phyloP scores from a whole-genome alignment of 2,888 invertebrate genomes.

The Empis livida region DNA sequence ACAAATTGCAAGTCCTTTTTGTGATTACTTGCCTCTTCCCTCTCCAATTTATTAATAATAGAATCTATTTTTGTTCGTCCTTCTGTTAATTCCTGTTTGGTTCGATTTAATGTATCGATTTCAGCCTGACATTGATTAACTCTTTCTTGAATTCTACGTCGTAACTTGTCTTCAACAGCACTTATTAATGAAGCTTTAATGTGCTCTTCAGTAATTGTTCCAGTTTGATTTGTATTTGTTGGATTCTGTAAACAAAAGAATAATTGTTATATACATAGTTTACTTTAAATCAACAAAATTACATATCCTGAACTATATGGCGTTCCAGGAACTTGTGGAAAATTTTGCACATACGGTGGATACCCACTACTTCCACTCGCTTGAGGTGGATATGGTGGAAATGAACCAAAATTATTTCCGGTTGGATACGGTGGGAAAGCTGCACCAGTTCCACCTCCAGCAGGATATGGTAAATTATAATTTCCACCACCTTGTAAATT shows the following conservation, averaged over 20 bases:
- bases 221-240: conserved; percentile 41
- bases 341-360: conserved; percentile 37
- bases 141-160: conserved; percentile 74
- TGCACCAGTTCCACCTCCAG: conserved; percentile 34
- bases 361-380: conserved; percentile 31
- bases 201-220: conserved; percentile 91
- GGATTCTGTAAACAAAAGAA: conserved; percentile 21
- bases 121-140: conserved; percentile 86
- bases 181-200: conserved; percentile 86
- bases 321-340: conserved; percentile 23
- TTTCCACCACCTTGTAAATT: conserved; percentile 9
- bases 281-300: conserved; percentile 8
- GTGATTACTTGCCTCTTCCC: conserved; percentile 48
- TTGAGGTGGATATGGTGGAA: conserved; percentile 30
- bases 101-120: conserved; percentile 73
- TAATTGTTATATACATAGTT: not conserved
- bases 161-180: conserved; percentile 89
- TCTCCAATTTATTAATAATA: conserved; percentile 61
- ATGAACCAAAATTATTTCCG: conserved; percentile 28
- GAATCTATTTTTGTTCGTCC: conserved; percentile 72
- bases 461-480: conserved; percentile 44
- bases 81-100: conserved; percentile 72
- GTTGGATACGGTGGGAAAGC: conserved; percentile 36
- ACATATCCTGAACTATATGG: conserved; percentile 26
- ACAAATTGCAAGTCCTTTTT: no score